Evolutionary conservation across 2,888 invertebrate genomes (phyloP).

Genomic region (Conomelus anceps): DNA sequence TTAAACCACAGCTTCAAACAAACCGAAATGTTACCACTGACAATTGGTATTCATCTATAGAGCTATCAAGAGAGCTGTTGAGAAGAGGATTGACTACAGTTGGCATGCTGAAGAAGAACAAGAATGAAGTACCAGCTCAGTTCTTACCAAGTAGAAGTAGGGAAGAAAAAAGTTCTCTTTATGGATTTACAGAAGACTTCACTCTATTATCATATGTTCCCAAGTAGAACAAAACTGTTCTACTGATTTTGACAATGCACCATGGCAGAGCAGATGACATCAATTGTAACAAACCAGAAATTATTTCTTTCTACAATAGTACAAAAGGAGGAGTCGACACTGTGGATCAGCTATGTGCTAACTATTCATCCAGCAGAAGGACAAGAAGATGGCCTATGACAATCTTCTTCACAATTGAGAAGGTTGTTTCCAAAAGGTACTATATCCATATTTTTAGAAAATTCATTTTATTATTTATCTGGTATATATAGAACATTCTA

Average conservation of each 20-base stretch:
- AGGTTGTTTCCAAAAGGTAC: too few species aligned
- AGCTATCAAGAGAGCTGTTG: slow-evolving; percentile 29
- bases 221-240: slow-evolving; percentile 23
- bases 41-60: slow-evolving; percentile 37
- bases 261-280: slow-evolving; percentile 8
- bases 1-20: slow-evolving; percentile 33
- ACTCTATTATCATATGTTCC: slow-evolving; percentile 22
- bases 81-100: neutral
- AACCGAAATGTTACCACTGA: slow-evolving; percentile 37
- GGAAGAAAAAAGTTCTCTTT: neutral
- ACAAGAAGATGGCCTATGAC: slow-evolving; percentile 26
- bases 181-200: slow-evolving; percentile 24
- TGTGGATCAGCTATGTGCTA: slow-evolving; percentile 25
- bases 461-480: too few species aligned
- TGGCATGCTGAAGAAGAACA: slow-evolving; percentile 13
- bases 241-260: slow-evolving; percentile 28
- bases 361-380: slow-evolving; percentile 19
- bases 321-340: slow-evolving; percentile 27
- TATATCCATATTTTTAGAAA: too few species aligned
- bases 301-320: slow-evolving; percentile 21
- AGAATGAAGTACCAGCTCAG: slow-evolving; percentile 12
- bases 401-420: slow-evolving; percentile 23
- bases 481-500: too few species aligned
- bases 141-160: slow-evolving; percentile 8
- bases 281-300: slow-evolving; percentile 21